These are phyloP conservation scores for Hermatobates lingyangjiaoensis DNA, from an alignment of 1,140 invertebrate species.

Conservation along the genomic window DNA sequence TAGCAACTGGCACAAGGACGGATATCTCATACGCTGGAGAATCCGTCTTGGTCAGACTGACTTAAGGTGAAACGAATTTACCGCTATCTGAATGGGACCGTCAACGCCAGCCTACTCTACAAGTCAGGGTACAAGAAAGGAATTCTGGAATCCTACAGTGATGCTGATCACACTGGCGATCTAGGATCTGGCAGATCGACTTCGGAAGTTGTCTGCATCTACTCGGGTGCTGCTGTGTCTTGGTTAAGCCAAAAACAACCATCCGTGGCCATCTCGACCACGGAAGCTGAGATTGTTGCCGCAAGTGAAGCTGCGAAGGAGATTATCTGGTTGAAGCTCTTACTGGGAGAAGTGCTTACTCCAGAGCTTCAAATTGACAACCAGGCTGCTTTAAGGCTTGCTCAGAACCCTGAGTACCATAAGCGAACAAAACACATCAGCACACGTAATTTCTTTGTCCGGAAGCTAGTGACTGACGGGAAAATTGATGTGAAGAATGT, in stretches of 20 bases:
- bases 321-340: constrained; percentile 20
- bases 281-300: constrained; percentile 28
- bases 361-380: too few relatives aligned
- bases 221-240: constrained; percentile 11
- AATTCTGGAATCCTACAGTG: constrained; percentile 9
- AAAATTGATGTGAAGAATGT: too few relatives aligned
- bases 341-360: background rate
- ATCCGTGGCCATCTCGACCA: constrained; percentile 17
- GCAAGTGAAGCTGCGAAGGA: constrained; percentile 24
- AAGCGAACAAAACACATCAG: too few relatives aligned
- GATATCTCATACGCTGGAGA: constrained; percentile 22
- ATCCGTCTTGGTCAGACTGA: background rate
- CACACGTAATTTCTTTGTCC: too few relatives aligned
- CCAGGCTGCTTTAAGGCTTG: too few relatives aligned
- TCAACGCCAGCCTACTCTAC: constrained; percentile 10
- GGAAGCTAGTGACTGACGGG: too few relatives aligned
- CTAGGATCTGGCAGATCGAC: constrained; percentile 20
- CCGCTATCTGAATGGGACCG: constrained; percentile 22
- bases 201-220: constrained; percentile 9
- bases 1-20: constrained; percentile 21
- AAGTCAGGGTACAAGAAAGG: background rate
- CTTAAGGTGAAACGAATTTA: constrained; percentile 18
- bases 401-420: too few relatives aligned
- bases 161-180: constrained; percentile 23
- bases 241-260: constrained; percentile 22